Percentiles rank a stretch among this genome's conserved stretches.
Conservation (phyloP, 2,113 vertebrate species). For the Gnathochromis pfefferi region DNA sequence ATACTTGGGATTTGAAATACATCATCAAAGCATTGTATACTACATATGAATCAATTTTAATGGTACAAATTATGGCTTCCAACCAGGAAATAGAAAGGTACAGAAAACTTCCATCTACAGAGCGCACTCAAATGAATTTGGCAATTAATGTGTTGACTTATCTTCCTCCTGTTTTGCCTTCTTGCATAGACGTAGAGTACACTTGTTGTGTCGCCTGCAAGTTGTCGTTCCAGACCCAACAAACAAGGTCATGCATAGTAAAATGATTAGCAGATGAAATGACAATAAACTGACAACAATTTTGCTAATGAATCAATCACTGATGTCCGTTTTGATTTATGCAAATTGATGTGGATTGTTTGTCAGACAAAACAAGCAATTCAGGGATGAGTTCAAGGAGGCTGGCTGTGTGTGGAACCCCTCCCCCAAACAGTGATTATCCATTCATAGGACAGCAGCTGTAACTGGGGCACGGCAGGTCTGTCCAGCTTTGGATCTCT, state of each 20-base stretch:
- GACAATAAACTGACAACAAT: neutral
- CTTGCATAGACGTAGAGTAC: neutral
- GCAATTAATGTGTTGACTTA: conserved; percentile 3
- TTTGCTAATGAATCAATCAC: neutral
- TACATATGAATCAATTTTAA: conserved; percentile 27
- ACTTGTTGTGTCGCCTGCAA: neutral
- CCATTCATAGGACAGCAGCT: neutral
- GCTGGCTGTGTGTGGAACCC: neutral
- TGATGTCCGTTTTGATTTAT: neutral
- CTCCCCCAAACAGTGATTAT: neutral
- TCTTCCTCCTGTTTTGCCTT: neutral
- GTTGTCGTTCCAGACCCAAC: neutral
- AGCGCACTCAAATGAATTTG: conserved; percentile 19
- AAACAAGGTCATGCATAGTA: neutral
- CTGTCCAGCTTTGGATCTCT: neutral
- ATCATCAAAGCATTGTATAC: conserved; percentile 9
- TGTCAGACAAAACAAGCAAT: neutral
- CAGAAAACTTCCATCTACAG: neutral
- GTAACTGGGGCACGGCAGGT: neutral
- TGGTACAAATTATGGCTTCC: conserved; percentile 14
- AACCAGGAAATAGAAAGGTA: conserved; percentile 24
- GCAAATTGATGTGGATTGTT: neutral
- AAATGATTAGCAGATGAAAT: neutral
- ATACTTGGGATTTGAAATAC: conserved; percentile 12
- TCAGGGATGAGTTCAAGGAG: neutral